These are phyloP conservation scores for Zosterops hypoxanthus DNA, from an alignment of 2,113 vertebrate genomes.

Conservation along the genomic window DNA sequence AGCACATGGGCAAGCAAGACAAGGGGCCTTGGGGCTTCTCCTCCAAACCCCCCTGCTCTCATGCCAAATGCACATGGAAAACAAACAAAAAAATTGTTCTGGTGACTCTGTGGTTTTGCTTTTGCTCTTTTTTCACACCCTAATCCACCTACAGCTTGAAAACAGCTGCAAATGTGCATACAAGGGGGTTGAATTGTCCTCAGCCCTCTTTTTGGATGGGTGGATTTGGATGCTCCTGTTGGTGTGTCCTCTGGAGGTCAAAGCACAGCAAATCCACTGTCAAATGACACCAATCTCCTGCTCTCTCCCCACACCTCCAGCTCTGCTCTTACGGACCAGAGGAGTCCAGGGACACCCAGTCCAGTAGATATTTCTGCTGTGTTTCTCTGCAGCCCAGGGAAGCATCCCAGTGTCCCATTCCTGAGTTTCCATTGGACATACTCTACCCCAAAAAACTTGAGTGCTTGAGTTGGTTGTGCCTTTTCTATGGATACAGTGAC, in stretches of 20 bases:
- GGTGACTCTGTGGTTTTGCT: not conserved
- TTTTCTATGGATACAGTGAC: rapidly evolving
- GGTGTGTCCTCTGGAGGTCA: not conserved
- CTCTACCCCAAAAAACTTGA: not conserved
- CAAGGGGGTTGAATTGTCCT: not conserved
- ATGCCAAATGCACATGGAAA: not conserved
- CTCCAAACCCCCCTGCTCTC: not conserved
- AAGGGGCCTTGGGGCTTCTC: not conserved
- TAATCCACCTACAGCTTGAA: not conserved
- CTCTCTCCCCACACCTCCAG: not conserved
- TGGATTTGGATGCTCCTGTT: not conserved
- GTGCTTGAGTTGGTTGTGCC: rapidly evolving
- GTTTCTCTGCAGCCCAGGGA: not conserved
- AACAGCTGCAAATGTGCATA: not conserved
- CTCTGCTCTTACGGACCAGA: not conserved
- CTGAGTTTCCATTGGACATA: rapidly evolving
- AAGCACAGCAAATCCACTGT: rapidly evolving
- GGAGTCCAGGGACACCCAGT: not conserved
- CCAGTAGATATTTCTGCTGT: not conserved
- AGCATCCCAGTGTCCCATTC: not conserved
- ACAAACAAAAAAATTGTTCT: not conserved
- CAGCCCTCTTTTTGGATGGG: rapidly evolving
- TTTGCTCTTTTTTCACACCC: not conserved
- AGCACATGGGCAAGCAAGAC: not conserved
- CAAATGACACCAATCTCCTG: not conserved